Evolutionary conservation across 2,888 invertebrate species (phyloP).

Genomic region (Eupithecia vulgata): DNA sequence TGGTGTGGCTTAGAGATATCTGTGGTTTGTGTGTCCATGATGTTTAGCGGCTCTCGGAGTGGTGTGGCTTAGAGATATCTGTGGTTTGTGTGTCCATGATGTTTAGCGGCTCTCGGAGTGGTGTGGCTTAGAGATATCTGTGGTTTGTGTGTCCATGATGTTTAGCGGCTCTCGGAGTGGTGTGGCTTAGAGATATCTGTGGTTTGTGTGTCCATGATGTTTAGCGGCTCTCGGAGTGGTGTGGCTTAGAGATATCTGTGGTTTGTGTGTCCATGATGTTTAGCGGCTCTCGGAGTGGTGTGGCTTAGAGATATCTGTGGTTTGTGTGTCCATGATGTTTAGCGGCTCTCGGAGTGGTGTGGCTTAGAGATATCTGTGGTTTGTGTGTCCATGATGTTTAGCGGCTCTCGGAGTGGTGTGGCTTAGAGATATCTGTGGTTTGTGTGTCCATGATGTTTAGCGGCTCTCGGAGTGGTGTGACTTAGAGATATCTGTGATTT

Average conservation of each 20-base stretch:
- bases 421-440: background rate
- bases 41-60: background rate
- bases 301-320: background rate
- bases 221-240: background rate
- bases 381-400: background rate
- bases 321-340: background rate
- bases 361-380: background rate
- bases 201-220: background rate
- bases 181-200: background rate
- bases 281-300: background rate
- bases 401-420: too few relatives aligned
- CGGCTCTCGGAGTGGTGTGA: too few relatives aligned
- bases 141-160: background rate
- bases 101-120: background rate
- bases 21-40: background rate
- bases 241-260: background rate
- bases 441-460: background rate
- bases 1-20: background rate
- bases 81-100: background rate
- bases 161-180: background rate
- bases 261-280: background rate
- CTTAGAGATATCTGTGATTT: background rate
- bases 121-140: background rate
- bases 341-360: too few relatives aligned
- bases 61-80: background rate